A percentile compares a stretch with the other conserved stretches of the same genome.
phyloP scores from a whole-genome alignment of 2,888 invertebrate genomes.

The Actias luna region DNA sequence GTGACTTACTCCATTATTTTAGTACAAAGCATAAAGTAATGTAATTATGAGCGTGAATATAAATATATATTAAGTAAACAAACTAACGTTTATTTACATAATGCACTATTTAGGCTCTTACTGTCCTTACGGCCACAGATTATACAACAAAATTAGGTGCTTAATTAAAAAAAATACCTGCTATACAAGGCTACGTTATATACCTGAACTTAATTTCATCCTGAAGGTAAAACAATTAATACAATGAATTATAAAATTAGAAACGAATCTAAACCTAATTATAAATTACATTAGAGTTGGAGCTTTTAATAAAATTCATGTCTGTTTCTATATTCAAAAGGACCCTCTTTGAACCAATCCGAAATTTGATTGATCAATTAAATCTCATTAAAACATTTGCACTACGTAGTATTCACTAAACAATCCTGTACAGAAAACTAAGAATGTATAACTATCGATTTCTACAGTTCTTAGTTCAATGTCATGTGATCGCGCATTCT shows the following conservation, averaged over 20 bases:
- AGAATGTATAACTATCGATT: conserved; percentile 1
- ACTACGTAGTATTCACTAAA: conserved; percentile 1
- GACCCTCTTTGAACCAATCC: not conserved
- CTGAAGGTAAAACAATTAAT: not conserved
- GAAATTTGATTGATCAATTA: too few relatives aligned
- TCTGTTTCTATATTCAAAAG: not conserved
- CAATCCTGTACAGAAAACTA: conserved; percentile 11
- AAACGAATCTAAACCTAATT: not conserved
- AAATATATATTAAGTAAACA: too few relatives aligned
- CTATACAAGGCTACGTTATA: not conserved
- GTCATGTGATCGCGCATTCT: conserved; percentile 2
- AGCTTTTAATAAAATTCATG: not conserved
- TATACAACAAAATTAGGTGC: not conserved
- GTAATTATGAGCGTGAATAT: not conserved
- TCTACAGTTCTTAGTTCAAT: not conserved
- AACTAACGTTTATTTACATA: too few relatives aligned
- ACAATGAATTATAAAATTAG: not conserved
- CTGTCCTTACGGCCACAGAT: not conserved
- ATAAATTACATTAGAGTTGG: not conserved
- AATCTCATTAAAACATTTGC: not conserved
- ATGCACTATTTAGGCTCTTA: conserved; percentile 1
- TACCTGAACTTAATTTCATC: not conserved
- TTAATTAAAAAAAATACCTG: too few relatives aligned
- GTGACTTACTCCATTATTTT: conserved; percentile 68
- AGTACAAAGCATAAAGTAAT: conserved; percentile 48